Evolutionary conservation across 1,140 invertebrate species (phyloP).

Genomic region (Leptinotarsa defecta): DNA sequence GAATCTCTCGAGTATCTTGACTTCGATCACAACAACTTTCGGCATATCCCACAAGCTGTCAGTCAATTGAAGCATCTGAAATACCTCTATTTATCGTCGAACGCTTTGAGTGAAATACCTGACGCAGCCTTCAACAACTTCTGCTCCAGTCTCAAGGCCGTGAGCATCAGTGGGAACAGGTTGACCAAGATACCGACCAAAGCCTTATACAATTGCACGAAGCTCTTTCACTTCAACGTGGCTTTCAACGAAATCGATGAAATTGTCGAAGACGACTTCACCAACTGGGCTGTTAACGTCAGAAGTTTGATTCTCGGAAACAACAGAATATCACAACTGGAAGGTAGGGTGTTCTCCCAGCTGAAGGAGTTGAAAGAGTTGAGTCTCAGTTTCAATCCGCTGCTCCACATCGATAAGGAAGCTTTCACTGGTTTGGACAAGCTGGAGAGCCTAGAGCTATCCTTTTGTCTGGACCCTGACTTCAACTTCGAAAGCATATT

Average conservation of each 20-base stretch:
- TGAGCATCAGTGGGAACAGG: conserved; percentile 81
- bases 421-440: conserved; percentile 75
- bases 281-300: conserved; percentile 76
- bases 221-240: conserved; percentile 80
- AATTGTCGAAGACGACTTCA: conserved; percentile 74
- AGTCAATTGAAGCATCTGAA: conserved; percentile 68
- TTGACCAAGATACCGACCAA: conserved; percentile 72
- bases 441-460: conserved; percentile 83
- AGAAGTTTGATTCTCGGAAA: conserved; percentile 82
- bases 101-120: conserved; percentile 68
- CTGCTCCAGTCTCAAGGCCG: conserved; percentile 68
- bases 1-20: conserved; percentile 80
- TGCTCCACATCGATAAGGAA: conserved; percentile 75
- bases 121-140: conserved; percentile 64
- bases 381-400: conserved; percentile 85
- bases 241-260: conserved; percentile 84
- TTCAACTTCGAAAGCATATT: conserved; percentile 76
- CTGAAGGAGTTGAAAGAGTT: conserved; percentile 78
- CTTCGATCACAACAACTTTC: conserved; percentile 78
- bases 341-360: conserved; percentile 72
- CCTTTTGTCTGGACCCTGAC: conserved; percentile 80
- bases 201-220: conserved; percentile 69
- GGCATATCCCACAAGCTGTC: conserved; percentile 70
- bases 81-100: conserved; percentile 83
- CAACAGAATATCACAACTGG: conserved; percentile 79